phyloP scores from a whole-genome alignment of 2,797 vertebrate genomes.

The Decapterus maruadsi region DNA sequence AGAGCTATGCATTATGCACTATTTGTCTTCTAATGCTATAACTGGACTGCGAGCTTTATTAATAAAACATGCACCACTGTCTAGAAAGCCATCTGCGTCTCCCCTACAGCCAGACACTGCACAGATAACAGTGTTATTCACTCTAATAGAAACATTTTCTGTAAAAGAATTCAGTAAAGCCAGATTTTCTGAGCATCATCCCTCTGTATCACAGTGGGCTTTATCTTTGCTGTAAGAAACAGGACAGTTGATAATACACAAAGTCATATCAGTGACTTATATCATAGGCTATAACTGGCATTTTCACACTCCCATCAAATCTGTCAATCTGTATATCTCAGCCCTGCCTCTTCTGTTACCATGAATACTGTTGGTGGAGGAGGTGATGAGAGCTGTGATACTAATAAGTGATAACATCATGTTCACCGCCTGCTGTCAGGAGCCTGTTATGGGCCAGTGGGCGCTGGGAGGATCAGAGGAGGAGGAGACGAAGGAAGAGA shows the following conservation, averaged over 20 bases:
- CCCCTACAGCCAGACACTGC: constrained; percentile 5
- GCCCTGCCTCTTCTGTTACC: constrained; percentile 14
- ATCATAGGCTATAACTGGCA: not conserved
- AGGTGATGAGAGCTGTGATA: constrained; percentile 50
- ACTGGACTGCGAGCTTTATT: constrained; percentile 50
- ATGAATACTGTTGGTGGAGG: constrained; percentile 29
- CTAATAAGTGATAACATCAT: constrained; percentile 58
- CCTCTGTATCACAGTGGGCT: not conserved
- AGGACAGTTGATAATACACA: constrained; percentile 6
- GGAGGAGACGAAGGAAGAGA: constrained; percentile 1
- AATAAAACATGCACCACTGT: constrained; percentile 68
- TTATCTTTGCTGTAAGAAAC: no score
- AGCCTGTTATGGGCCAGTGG: constrained; percentile 63
- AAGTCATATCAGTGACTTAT: not conserved
- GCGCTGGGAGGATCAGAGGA: constrained; percentile 38
- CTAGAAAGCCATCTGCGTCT: constrained; percentile 43
- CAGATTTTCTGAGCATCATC: not conserved
- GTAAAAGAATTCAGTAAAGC: not conserved
- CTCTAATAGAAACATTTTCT: not conserved
- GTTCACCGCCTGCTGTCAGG: constrained; percentile 55
- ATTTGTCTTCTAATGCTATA: constrained; percentile 51
- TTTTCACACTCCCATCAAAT: constrained; percentile 4
- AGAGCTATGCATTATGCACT: constrained; percentile 60
- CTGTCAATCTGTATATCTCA: not conserved
- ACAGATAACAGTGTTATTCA: constrained; percentile 21